Percentiles rank a stretch among this genome's conserved stretches.
phyloP scores from a whole-genome alignment of 2,113 vertebrate species.

The Andinoacara biseriatus region DNA sequence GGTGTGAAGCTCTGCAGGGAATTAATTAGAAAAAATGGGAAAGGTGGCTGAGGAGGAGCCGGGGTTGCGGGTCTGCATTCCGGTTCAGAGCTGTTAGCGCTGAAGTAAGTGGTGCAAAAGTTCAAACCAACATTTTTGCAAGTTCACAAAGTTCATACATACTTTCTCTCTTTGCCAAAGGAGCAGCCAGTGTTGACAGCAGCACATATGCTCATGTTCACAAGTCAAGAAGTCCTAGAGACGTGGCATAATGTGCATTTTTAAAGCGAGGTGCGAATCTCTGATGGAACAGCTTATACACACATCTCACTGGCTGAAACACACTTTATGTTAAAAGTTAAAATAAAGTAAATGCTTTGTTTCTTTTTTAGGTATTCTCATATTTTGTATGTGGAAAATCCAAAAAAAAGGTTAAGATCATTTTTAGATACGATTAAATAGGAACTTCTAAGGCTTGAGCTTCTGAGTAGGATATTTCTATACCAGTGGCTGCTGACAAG shows the following conservation, averaged over 20 bases:
- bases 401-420: not conserved
- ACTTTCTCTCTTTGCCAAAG: constrained; percentile 14
- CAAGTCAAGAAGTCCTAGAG: constrained; percentile 40
- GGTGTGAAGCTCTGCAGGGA: constrained; percentile 60
- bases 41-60: constrained; percentile 55
- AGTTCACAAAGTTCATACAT: constrained; percentile 62
- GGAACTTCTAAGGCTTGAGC: not conserved
- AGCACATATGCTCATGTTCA: constrained; percentile 51
- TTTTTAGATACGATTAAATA: not conserved
- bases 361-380: accelerated
- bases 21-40: constrained; percentile 72
- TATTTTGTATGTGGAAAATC: not conserved
- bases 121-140: constrained; percentile 69
- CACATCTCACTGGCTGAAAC: not conserved
- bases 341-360: not conserved
- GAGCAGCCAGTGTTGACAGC: constrained; percentile 35
- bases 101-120: constrained; percentile 53
- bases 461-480: not conserved
- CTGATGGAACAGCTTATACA: not conserved
- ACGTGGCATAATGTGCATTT: constrained; percentile 37
- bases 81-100: constrained; percentile 48
- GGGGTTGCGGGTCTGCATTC: constrained; percentile 25
- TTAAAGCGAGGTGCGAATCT: constrained; percentile 11
- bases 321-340: not conserved
- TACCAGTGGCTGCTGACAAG: not conserved